Conservation (phyloP, 2,113 vertebrate genomes). For the Trematomus loennbergii region DNA sequence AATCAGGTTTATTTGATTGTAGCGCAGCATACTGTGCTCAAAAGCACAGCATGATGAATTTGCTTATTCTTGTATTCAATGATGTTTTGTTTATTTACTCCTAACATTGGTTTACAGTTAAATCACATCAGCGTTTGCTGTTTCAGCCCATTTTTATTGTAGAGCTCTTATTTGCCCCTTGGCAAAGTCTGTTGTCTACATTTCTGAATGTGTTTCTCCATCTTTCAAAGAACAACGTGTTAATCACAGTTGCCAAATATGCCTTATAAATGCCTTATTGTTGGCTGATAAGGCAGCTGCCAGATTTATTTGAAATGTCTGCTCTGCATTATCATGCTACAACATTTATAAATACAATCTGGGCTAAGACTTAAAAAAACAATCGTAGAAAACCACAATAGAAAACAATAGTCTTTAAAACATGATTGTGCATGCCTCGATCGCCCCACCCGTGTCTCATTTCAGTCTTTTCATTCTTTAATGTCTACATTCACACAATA, state of each 20-base stretch:
- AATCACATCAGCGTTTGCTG: background rate
- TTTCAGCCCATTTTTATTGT: background rate
- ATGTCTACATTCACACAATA: background rate
- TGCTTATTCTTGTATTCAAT: background rate
- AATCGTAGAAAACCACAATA: no score
- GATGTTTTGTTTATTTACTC: background rate
- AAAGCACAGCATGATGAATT: background rate
- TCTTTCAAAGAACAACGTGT: background rate
- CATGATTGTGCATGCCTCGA: background rate
- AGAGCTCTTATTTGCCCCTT: background rate
- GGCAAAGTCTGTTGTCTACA: background rate
- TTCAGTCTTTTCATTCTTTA: background rate
- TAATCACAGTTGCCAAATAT: background rate
- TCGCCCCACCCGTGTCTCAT: background rate
- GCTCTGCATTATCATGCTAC: background rate
- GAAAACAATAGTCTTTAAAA: background rate
- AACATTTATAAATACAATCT: background rate
- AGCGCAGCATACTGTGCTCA: background rate
- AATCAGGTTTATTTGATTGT: constrained; percentile 9
- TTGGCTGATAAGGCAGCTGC: background rate
- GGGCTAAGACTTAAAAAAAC: background rate
- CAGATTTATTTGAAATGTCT: background rate
- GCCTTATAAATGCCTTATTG: background rate
- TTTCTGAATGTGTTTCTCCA: background rate
- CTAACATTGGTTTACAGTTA: background rate